Evolutionary conservation across 2,797 vertebrate genomes (phyloP), one percentile per base, ranked within the genome.

Genomic region (Falco naumanni): DNA sequence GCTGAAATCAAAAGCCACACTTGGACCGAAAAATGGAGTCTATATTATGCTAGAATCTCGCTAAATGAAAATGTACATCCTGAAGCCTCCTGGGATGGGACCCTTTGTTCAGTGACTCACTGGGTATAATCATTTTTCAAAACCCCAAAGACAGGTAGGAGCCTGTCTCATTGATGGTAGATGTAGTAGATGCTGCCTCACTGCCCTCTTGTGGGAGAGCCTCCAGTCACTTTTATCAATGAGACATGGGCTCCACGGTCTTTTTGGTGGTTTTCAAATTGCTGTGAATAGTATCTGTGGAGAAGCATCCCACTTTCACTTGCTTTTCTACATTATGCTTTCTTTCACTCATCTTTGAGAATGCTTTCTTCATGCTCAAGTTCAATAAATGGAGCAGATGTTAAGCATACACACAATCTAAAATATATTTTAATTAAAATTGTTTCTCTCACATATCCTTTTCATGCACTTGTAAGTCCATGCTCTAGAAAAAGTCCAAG

Each of bases 1-100:
- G 94, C 92, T 99, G 90, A 99, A 98, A 97, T 99, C 99, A 3
- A 95, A 95, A 29, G 98, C 97, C 87, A 99, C 99, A 7, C 98
- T 99, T 6, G 98, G 98, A 95, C 99, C 99, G 8, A 99, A 98
- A 95, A 98, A 99, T 29, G 99, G 99, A 16, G 95, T 99, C 90
- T 98, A 98, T 93, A 96, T 99, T 87, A 98, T 98, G 96, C 97
- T 99, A 48, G 84, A 97, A 60, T 68, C 97, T 60, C 98, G 98
- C 89, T 98, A 97, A 93, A 88, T 84, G 82, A 74, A 76, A 89
- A 83, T 5, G 6, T 28, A 14, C 10, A 13, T 76, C 66, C n/a
- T 51, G 60, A 76, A 63, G 48, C 60, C 54, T 93, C 37, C 37
- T 87, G 31, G 37, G 28, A 76, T 51, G 33, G 60, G 34, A 51